Evolutionary conservation across 2,797 vertebrate genomes (phyloP), one percentile per base, ranked within the genome.

Genomic region (Enteromius paludinosus): DNA sequence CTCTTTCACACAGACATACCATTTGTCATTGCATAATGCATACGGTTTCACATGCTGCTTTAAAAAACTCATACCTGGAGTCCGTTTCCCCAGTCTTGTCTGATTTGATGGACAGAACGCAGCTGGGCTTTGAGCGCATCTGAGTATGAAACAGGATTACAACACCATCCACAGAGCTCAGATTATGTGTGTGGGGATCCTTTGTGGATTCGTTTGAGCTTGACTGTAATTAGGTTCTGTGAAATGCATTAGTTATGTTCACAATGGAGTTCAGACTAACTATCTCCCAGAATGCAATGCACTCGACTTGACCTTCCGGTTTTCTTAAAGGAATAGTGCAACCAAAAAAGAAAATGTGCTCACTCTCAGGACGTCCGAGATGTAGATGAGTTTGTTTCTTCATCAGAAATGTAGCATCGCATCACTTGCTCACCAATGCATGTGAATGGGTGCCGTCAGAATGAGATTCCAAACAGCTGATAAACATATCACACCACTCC

Each of bases 241-340:
- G 56, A 76, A 76, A 43, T 30, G 49, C n/a, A 74, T 74, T 69
- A 15, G 66, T 25, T 45, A 25, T 23, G 11, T 69, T 74, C 43
- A 45, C 20, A 68, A 41, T 6, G 20, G 12, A 6, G 2, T 25
- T 43, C 38, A 68, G 1, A 14, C 20, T 7, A 43, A 15, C 65
- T 68, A 11, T 17, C 20, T 65, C 64, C 64, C 64, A 65, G 62
- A 65, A 65, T 65, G 62, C 35, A 68, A 23, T 43, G 20, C 35
- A 41, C 65, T 68, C 20, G 18, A n/a, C 20, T n/a, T n/a, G 10
- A 68, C 10, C 64, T 66, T 66, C 35, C 17, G 3, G 33, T 65
- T 20, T 17, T 20, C 17, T 35, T 35, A 66, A 11, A 61, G 59
- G 12, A 15, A 3, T 61, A 28, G 59, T 59, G 6, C 23, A 12